Evolutionary conservation across 2,113 vertebrate species (phyloP), one percentile per base, ranked within the genome.

Genomic region (Mugil cephalus): DNA sequence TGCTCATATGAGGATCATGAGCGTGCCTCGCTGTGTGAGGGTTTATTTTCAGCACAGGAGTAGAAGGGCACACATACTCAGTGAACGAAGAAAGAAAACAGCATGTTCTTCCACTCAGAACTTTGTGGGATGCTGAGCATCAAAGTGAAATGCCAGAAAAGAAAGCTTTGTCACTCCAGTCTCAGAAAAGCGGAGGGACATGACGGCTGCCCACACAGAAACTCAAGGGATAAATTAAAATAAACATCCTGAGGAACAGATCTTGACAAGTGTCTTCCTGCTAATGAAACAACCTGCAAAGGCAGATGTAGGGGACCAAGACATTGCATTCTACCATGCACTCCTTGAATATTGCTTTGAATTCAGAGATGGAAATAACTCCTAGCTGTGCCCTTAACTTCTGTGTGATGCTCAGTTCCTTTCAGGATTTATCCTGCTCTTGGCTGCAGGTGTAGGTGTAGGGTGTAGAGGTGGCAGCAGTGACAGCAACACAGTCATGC

Each of bases 131-230:
- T 59, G 45, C 68, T 0, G 45, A 42, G 34, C 46, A 15, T 80
- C 68, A 89, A 87, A 74, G 72, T 21, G 21, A 69, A 85, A 83
- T 55, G 64, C 69, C 74, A 77, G 65, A 30, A 45, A 84, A 56
- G 40, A 77, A 77, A 61, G 77, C 56, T 72, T 79, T 81, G 65
- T 81, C 65, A 35, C 46, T 69, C 53, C 10, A 35, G 64, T 74
- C 60, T 63, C 51, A 50, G 68, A 40, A 14, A 74, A 80, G 62
- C 36, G 47, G 18, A 64, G 65, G 67, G 63, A 73, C 69, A 18
- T 47, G 85, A 87, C n/a, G 48, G 30, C 52, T 43, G 35, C 69
- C 66, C 24, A 30, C 69, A 21, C 47, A 56, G 8, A 64, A 69
- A 64, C 51, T 15, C 0, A 3, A 58, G 11, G 17, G 34, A 56